Evolutionary conservation across 2,797 vertebrate genomes (phyloP), one percentile per base, ranked within the genome.

Genomic region (Ara ararauna): DNA sequence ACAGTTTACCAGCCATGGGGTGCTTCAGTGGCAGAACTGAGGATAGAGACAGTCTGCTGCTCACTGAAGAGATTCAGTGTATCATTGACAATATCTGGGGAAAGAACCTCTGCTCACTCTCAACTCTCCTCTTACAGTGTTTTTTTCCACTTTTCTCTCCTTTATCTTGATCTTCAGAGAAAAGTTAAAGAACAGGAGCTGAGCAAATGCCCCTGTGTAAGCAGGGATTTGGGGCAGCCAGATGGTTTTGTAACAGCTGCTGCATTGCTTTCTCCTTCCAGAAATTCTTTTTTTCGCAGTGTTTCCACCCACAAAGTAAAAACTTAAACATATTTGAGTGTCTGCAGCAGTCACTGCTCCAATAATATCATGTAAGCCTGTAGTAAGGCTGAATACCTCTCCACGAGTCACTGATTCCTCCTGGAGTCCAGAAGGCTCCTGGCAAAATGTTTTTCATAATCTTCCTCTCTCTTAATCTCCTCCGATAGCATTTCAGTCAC

Each of bases 401-500:
- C 20, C 14, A 40, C 6, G n/a, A 67, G 48, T 82, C 82, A 34
- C 27, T 29, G 40, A 48, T 54, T 76, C 61, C 36, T 91, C 23
- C 51, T 68, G 53, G 23, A 9, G 21, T 75, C 53, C 85, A 77
- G 50, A 81, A 90, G 16, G 9, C 38, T 72, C n/a, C 67, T 88
- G n/a, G n/a, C 12, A 77, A 94, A 85, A 91, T 50, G 14, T 42
- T 87, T 23, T 74, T 74, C 36, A 40, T 42, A 71, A 61, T 83
- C 58, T 74, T 48, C n/a, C 36, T 61, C 29, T 86, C 24, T 74
- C n/a, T 44, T 67, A 61, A 53, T 44, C 34, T 84, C n/a, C 21
- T 83, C 18, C 8, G 72, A 80, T 72, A 94, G 56, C 29, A 58
- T 65, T 83, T 87, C 32, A 74, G 45, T 65, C 53, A 54, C 26